These are phyloP conservation scores for Adelphocoris suturalis DNA, from an alignment of 2,888 invertebrate genomes.

Conservation along the genomic window DNA sequence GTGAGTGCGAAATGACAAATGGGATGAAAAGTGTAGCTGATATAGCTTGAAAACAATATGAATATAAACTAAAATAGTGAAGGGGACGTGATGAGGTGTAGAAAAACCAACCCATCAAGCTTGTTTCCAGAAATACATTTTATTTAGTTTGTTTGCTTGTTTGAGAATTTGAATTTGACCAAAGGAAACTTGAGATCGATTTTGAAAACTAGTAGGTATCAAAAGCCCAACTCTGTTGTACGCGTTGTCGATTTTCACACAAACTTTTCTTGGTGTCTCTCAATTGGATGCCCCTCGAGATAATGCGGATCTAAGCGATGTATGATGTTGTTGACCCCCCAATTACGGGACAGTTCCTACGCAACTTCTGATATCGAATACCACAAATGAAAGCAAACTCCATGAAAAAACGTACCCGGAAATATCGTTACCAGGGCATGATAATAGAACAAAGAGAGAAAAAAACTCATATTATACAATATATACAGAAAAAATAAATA, in stretches of 20 bases:
- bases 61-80: not conserved
- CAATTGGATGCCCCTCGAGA: constrained; percentile 1
- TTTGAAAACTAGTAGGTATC: not conserved
- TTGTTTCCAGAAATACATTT: not conserved
- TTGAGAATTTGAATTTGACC: too few relatives aligned
- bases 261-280: constrained; percentile 68
- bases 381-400: not conserved
- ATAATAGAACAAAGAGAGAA: constrained; percentile 41
- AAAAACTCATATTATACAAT: constrained; percentile 34
- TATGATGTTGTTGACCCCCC: too few relatives aligned
- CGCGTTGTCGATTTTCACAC: not conserved
- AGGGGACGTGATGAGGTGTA: not conserved
- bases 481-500: constrained; percentile 21
- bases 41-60: not conserved
- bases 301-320: not conserved
- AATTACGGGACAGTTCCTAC: too few relatives aligned
- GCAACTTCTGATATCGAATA: not conserved
- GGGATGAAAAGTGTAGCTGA: constrained; percentile 59
- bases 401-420: not conserved
- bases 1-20: constrained; percentile 61
- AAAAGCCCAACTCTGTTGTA: not conserved
- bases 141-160: too few relatives aligned
- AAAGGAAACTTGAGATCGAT: too few relatives aligned
- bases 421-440: constrained; percentile 33
- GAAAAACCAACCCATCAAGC: not conserved